Evolutionary conservation across 2,797 vertebrate genomes (phyloP).

Genomic region (Huso huso): DNA sequence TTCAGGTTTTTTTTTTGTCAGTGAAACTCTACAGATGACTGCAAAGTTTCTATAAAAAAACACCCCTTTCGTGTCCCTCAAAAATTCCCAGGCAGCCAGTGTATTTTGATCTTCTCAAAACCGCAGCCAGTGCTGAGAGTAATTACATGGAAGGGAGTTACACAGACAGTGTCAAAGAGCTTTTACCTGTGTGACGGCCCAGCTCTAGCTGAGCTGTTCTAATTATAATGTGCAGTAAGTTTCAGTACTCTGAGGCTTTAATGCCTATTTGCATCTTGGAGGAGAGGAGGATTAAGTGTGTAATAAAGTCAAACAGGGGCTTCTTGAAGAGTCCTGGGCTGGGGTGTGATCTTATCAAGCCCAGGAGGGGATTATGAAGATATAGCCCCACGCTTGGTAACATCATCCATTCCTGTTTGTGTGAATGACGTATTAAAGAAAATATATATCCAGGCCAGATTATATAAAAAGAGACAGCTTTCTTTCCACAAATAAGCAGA

Average conservation of each 20-base stretch:
- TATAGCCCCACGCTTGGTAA: background rate
- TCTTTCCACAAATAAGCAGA: too few relatives aligned
- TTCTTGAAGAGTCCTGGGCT: constrained; percentile 3
- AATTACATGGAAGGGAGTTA: constrained; percentile 30
- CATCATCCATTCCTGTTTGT: constrained; percentile 1
- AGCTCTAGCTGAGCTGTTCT: background rate
- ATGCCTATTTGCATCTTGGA: too few relatives aligned
- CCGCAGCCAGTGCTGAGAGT: constrained; percentile 10
- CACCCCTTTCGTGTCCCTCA: constrained; percentile 24
- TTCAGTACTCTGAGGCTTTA: constrained; percentile 3
- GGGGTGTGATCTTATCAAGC: constrained; percentile 6
- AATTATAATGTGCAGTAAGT: constrained; percentile 17
- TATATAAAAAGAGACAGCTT: too few relatives aligned
- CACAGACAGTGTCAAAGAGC: constrained; percentile 21
- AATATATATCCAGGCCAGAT: too few relatives aligned
- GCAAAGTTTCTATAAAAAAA: too few relatives aligned
- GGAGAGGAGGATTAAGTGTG: background rate
- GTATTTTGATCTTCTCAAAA: constrained; percentile 24
- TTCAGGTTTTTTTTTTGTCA: too few relatives aligned
- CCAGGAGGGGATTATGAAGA: background rate
- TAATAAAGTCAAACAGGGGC: too few relatives aligned
- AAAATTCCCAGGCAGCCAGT: constrained; percentile 21
- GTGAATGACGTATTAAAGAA: too few relatives aligned
- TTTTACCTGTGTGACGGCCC: constrained; percentile 18
- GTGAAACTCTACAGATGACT: too few relatives aligned